These are phyloP conservation scores for Mechanitis messenoides DNA, from an alignment of 2,888 invertebrate genomes.

Conservation along the genomic window DNA sequence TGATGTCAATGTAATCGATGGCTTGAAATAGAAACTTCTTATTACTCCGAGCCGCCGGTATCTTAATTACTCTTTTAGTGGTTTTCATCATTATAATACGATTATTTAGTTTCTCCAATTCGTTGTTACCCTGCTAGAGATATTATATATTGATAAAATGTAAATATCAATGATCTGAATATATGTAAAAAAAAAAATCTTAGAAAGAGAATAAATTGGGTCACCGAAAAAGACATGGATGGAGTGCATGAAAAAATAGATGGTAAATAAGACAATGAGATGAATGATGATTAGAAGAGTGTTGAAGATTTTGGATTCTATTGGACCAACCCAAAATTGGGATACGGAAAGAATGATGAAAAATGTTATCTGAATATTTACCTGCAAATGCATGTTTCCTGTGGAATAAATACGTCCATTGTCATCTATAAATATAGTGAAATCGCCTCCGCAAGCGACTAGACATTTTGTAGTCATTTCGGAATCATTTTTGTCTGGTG, in stretches of 20 bases:
- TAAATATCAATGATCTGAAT: not conserved
- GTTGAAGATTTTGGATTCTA: no score
- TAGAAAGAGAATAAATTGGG: no score
- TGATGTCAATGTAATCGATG: constrained; percentile 58
- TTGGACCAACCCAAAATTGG: no score
- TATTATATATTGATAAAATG: not conserved
- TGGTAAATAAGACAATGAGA: no score
- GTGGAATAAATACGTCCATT: constrained; percentile 83
- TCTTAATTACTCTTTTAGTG: constrained; percentile 82
- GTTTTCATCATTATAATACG: constrained; percentile 83
- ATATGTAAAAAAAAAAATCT: constrained; percentile 13
- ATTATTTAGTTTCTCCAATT: constrained; percentile 74
- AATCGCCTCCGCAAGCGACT: constrained; percentile 86
- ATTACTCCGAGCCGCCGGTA: constrained; percentile 68
- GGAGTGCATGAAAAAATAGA: no score
- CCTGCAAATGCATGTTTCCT: constrained; percentile 79
- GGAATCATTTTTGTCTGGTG: constrained; percentile 44
- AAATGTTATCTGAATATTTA: constrained; percentile 21
- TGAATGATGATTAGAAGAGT: no score
- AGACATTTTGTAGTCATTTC: constrained; percentile 46
- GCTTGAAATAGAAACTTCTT: constrained; percentile 63
- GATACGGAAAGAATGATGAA: no score
- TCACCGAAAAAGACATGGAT: no score
- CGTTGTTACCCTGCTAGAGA: constrained; percentile 61
- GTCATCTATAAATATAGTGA: constrained; percentile 82